Base-by-base conservation (phyloP, 1,140 invertebrate genomes). In the Muscidifurax raptorellus region DNA sequence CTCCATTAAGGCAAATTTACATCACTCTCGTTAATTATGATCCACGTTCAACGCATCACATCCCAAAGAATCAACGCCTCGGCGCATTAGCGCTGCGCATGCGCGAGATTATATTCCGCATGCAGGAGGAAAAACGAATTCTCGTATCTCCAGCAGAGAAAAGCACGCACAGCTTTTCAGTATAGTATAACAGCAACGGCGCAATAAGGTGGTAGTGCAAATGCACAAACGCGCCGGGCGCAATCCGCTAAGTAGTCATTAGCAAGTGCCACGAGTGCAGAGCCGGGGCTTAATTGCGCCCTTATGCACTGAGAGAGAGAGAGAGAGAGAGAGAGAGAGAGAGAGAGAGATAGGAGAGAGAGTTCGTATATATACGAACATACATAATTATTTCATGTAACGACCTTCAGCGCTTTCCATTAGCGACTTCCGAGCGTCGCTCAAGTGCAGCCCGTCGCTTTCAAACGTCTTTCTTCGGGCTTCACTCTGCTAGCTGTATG, bases 351-450 rank as follows among this genome's bases (percentile, higher is more conserved):
- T n/a, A n/a, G n/a, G n/a, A n/a, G n/a, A n/a, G 13, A 52, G 52
- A 59, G 22, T 22, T 59, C 22, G 18, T 59, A 59, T 59, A 59
- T 6, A 22, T 69, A 69, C 25, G n/a, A n/a, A 52, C 80, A 52
- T 86, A 83, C 86, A 80, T 87, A 87, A 87, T 87, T 88, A 87
- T 86, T 86, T 78, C 83, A 52, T 80, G 67, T 80, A 82, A 87
- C 79, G 85, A 88, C 84, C 75, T 80, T 86, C 75, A 40, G 44
- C 81, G 64, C 83, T 84, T 85, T 74, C 77, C 80, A 84, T 86
- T 85, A 87, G 84, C 75, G 77, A 69, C 76, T 52, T 64, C 52
- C 76, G 59, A 27, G 78, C 59, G 22, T 6, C 25, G 79, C 79
- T 15, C 10, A 28, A 71, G 30, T 32, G 36, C 18, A 27, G 27